Conservation (phyloP, 2,113 vertebrate genomes). For the Pygoscelis antarcticus region DNA sequence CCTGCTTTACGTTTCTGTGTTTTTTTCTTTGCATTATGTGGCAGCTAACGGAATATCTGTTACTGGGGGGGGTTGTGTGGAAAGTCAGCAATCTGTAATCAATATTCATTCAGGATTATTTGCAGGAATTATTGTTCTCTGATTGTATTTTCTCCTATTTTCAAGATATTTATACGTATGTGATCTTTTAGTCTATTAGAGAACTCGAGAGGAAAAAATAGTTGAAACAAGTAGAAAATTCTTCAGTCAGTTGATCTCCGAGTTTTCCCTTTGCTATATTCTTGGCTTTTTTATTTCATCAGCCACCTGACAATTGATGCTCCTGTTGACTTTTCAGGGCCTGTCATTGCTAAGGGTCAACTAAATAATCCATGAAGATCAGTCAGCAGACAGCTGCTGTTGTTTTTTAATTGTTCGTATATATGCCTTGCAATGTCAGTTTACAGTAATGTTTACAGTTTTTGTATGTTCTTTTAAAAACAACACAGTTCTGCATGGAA, state of each 20-base stretch:
- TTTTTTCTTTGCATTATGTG: neutral
- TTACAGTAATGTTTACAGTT: neutral
- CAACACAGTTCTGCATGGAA: neutral
- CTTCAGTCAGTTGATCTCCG: neutral
- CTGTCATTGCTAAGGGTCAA: neutral
- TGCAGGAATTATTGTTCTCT: neutral
- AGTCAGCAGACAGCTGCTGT: neutral
- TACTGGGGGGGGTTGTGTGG: too few relatives aligned
- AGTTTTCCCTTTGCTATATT: neutral
- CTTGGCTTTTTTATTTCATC: neutral
- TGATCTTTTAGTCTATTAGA: neutral
- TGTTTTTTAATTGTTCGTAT: neutral
- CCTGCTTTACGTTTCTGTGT: neutral
- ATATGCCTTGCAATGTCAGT: neutral
- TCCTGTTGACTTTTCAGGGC: neutral
- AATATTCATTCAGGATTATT: neutral
- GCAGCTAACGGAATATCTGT: neutral
- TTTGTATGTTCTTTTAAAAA: neutral
- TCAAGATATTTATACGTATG: neutral
- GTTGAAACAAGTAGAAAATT: neutral
- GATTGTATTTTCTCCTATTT: neutral
- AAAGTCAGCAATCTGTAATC: neutral
- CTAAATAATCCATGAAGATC: neutral
- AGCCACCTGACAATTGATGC: neutral
- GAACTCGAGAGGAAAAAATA: neutral